Conservation (phyloP, 2,113 vertebrate genomes). For the Psephotus haematonotus region DNA sequence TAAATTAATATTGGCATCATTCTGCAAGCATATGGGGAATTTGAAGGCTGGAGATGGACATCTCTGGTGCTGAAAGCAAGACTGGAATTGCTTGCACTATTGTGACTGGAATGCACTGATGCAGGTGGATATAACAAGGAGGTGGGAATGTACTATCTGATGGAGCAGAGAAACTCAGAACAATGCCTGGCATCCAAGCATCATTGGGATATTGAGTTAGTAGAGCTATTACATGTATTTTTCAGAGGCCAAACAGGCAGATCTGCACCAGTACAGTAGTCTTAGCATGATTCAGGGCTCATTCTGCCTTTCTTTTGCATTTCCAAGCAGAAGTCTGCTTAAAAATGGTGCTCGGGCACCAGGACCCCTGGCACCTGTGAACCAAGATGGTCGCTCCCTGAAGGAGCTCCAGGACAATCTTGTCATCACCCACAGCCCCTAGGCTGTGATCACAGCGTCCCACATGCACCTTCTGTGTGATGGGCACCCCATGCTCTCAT, state of each 20-base stretch:
- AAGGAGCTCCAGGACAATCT: background rate
- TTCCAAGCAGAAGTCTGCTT: background rate
- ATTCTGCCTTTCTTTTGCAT: background rate
- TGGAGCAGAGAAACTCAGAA: background rate
- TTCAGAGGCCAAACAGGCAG: background rate
- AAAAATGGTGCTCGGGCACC: background rate
- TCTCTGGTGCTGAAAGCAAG: background rate
- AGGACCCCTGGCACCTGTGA: background rate
- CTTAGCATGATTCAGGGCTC: background rate
- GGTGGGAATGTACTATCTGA: background rate
- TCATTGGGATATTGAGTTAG: background rate
- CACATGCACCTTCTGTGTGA: accelerated
- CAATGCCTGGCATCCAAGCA: background rate
- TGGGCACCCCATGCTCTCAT: background rate
- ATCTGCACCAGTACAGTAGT: background rate
- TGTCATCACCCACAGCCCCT: background rate
- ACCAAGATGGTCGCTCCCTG: background rate
- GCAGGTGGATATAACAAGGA: background rate
- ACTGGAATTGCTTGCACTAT: background rate
- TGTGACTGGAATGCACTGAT: background rate
- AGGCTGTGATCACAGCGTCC: background rate
- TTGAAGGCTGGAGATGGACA: background rate
- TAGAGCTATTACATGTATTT: background rate
- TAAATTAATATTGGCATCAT: background rate
- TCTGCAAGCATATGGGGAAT: background rate